Conservation (phyloP, 2,888 invertebrate genomes). For the Hemaris fuciformis region DNA sequence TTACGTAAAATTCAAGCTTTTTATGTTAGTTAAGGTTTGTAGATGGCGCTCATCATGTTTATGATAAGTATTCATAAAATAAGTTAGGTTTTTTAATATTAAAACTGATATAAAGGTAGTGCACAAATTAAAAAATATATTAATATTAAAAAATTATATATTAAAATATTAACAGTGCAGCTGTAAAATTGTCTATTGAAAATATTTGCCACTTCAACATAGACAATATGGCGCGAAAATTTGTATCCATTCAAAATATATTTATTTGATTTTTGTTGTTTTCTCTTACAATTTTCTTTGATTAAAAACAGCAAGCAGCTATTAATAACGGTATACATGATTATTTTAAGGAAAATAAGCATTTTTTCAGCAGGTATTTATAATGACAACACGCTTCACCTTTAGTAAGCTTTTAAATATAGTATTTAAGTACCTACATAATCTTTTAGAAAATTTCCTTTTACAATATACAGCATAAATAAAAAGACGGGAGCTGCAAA, state of each 20-base stretch:
- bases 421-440: neutral
- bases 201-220: neutral
- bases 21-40: neutral
- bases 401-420: neutral
- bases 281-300: neutral
- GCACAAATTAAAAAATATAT: neutral
- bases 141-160: too few relatives aligned
- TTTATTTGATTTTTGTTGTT: neutral
- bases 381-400: neutral
- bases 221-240: conserved; percentile 4
- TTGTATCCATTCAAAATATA: neutral
- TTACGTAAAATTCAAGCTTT: neutral
- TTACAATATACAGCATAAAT: too few relatives aligned
- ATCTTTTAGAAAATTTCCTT: neutral
- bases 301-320: neutral
- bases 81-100: too few relatives aligned
- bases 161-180: neutral
- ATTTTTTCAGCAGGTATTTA: neutral
- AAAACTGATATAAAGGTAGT: too few relatives aligned
- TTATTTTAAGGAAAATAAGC: neutral
- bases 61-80: too few relatives aligned
- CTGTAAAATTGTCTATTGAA: neutral
- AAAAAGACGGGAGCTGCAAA: neutral
- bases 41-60: neutral
- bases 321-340: neutral